Evolutionary conservation across 2,113 vertebrate genomes (phyloP), one percentile per base, ranked within the genome.

Genomic region (Holacanthus passer): DNA sequence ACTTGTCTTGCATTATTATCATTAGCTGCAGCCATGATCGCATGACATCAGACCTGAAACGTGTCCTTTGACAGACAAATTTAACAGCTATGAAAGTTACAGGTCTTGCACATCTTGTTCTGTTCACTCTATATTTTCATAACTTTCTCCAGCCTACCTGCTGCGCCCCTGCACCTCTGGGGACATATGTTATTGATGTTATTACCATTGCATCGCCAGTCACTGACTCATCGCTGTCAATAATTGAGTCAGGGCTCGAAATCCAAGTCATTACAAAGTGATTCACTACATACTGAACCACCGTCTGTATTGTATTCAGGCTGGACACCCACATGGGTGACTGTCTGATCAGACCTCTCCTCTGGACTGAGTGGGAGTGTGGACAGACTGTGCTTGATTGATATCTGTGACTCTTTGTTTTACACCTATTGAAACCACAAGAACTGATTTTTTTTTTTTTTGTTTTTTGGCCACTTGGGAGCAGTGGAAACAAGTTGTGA

Each of bases 141-240:
- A 60, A 53, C 73, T 71, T 65, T 52, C 22, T 50, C 2, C 11
- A n/a, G 7, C 3, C 14, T 13, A 7, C 20, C 17, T 31, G 2
- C 32, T 60, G 17, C 17, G 27, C 29, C 16, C 9, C 20, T 52
- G 8, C 22, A 1, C 8, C 37, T 66, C 29, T 17, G 31, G 29
- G 35, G 52, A 52, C 48, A 24, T 7, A 3, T 13, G 17, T 16
- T 39, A 16, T 3, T 48, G 31, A 65, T 55, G 35, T 24, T 63
- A 19, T 85, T 39, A 37, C 68, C 8, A 55, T 1, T 31, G 62
- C 16, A 24, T 17, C n/a, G 39, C 32, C 43, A 69, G 16, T 27
- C 47, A 29, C 68, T 60, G 69, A 78, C 45, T 84, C 58, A 56
- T 56, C 58, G 24, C 58, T 58, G 78, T 78, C 74, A 52, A 64